Conservation (phyloP, 2,888 invertebrate species). For the Xylota sylvarum region DNA sequence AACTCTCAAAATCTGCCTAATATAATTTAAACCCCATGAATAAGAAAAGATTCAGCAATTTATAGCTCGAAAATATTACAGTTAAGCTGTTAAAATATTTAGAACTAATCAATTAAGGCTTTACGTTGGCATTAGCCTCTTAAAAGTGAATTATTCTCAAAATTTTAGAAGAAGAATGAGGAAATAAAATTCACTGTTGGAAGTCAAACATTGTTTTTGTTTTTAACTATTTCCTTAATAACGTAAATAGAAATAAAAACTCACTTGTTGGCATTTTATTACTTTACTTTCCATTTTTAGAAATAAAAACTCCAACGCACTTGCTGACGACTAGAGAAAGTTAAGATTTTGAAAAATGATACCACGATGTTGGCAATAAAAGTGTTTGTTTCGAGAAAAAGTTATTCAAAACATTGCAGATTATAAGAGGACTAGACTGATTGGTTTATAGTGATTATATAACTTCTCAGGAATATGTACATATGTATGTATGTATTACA, state of each 20-base stretch:
- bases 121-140: no score
- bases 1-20: no score
- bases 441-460: background rate
- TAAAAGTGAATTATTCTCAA: no score
- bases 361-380: background rate
- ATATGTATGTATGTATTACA: no score
- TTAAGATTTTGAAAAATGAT: background rate
- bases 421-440: background rate
- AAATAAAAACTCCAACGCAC: slow-evolving; percentile 1
- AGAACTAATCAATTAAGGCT: no score
- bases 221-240: background rate
- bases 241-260: background rate
- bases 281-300: background rate
- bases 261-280: background rate
- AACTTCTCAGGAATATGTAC: no score
- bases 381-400: background rate
- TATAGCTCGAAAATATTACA: no score
- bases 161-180: background rate
- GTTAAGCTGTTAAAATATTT: no score
- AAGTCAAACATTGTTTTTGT: no score
- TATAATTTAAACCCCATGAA: no score
- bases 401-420: background rate
- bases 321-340: background rate
- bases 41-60: no score
- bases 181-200: background rate